Percentiles rank a stretch among this genome's conserved stretches.
Evolutionary conservation across 30 jellyfish, hydroid and myxozoan genomes (phyloP).

Genomic region (Hydractinia echinata): DNA sequence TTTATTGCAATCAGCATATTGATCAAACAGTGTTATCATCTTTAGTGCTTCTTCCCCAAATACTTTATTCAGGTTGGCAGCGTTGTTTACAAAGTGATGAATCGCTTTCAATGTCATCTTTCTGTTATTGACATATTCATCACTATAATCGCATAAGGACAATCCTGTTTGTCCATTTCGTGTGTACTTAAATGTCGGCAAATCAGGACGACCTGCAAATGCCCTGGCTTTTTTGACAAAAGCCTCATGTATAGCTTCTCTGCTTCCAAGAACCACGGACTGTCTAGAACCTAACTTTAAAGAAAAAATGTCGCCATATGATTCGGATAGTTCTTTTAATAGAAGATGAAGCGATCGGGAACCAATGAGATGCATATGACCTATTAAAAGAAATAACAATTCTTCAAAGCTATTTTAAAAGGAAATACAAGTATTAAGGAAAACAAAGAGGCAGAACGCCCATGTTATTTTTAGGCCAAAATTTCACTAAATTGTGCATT

Average conservation of each 20-base stretch:
- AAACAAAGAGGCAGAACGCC: neutral
- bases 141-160: conserved; percentile 29
- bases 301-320: conserved; percentile 37
- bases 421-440: neutral
- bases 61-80: neutral
- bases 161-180: conserved; percentile 28
- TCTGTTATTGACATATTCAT: conserved; percentile 21
- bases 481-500: neutral
- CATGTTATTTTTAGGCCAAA: neutral
- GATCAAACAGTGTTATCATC: conserved; percentile 10
- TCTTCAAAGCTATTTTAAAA: neutral
- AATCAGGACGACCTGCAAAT: conserved; percentile 43
- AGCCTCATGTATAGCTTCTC: conserved; percentile 26
- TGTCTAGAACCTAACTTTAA: conserved; percentile 28
- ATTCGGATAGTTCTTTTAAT: conserved; percentile 14
- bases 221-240: conserved; percentile 18
- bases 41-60: conserved; percentile 5
- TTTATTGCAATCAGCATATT: neutral
- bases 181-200: conserved; percentile 34
- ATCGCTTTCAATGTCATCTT: conserved; percentile 20
- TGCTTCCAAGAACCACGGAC: conserved; percentile 23
- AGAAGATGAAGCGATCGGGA: conserved; percentile 21
- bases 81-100: conserved; percentile 2
- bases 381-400: neutral
- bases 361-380: conserved; percentile 28